Conservation (phyloP, 2,888 invertebrate genomes). For the Alloscopus bannaensis region DNA sequence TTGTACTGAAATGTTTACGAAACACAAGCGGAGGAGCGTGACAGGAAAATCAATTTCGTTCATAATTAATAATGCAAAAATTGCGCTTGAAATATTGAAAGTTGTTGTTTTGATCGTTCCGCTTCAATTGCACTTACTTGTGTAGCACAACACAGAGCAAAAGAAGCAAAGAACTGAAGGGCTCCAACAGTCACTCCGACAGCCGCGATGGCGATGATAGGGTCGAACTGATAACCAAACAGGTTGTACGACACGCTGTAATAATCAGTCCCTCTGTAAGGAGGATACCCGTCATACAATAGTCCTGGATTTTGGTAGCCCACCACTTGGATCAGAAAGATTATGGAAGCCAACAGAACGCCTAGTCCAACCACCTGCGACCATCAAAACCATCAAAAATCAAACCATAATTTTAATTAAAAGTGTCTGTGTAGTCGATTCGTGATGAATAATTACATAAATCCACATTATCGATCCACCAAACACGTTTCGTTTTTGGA, state of each 20-base stretch:
- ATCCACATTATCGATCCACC: no score
- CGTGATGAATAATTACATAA: no score
- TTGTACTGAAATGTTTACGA: constrained; percentile 35
- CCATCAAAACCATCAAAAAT: no score
- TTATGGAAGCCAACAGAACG: constrained; percentile 28
- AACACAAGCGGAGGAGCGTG: constrained; percentile 2
- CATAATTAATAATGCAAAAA: neutral
- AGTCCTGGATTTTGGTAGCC: constrained; percentile 64
- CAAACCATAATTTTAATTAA: no score
- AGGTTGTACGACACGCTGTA: constrained; percentile 64
- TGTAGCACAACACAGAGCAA: constrained; percentile 62
- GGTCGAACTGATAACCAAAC: constrained; percentile 67
- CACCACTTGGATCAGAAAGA: constrained; percentile 49
- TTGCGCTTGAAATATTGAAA: neutral
- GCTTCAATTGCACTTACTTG: constrained; percentile 39
- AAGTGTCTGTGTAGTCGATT: no score
- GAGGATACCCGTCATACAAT: constrained; percentile 53
- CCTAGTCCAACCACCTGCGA: constrained; percentile 41
- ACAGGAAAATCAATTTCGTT: constrained; percentile 12
- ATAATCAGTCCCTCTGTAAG: constrained; percentile 59
- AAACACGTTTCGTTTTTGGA: neutral
- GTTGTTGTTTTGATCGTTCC: neutral
- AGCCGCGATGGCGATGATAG: constrained; percentile 53
- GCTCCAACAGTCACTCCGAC: constrained; percentile 59
- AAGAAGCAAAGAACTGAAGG: constrained; percentile 57